phyloP scores from a whole-genome alignment of 2,888 invertebrate species.

The Meteorus cinctellus region DNA sequence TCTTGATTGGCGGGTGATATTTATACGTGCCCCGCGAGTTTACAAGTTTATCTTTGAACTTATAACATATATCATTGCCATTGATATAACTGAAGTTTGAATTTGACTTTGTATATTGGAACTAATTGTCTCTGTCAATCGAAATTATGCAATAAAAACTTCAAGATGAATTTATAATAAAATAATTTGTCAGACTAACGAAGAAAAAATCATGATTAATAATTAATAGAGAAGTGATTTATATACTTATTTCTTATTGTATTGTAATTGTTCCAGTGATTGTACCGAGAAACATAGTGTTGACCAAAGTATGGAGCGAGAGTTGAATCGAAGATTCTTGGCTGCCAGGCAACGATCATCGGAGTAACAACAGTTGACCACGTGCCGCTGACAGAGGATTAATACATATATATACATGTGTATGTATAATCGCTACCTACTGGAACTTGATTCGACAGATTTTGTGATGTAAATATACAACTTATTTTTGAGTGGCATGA shows the following conservation, averaged over 20 bases:
- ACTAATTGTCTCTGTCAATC: background rate
- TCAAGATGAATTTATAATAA: background rate
- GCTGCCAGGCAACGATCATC: conserved; percentile 5
- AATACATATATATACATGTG: background rate
- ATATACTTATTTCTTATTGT: background rate
- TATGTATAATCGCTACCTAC: background rate
- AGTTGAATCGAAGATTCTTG: background rate
- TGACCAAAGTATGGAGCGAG: background rate
- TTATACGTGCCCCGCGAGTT: background rate
- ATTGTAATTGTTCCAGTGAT: conserved; percentile 3
- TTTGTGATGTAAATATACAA: background rate
- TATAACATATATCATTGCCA: background rate
- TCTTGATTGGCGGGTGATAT: background rate
- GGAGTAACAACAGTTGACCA: conserved; percentile 12
- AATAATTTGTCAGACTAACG: no score
- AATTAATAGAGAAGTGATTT: no score
- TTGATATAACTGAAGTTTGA: background rate
- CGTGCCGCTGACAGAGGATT: conserved; percentile 32
- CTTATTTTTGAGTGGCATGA: background rate
- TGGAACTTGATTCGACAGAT: background rate
- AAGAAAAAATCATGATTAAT: no score
- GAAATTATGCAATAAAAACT: background rate
- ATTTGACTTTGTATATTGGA: background rate
- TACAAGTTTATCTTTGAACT: background rate
- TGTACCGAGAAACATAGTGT: background rate